Evolutionary conservation across 2,113 vertebrate genomes (phyloP).

Genomic region (Taxidea taxus): DNA sequence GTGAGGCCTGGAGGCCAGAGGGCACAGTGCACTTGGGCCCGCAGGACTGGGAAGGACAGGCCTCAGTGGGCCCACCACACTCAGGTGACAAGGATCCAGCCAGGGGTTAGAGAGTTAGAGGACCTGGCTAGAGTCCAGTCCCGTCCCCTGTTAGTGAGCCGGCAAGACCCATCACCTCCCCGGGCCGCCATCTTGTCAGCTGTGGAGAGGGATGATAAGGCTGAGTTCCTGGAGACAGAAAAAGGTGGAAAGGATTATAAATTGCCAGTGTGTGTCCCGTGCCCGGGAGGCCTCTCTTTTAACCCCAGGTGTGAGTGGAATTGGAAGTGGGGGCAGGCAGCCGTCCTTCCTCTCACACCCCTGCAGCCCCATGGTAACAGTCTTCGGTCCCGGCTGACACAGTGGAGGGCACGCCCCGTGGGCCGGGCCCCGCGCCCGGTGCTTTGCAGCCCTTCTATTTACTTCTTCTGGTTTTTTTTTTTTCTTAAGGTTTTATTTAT

Average conservation of each 20-base stretch:
- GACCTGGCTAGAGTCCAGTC: background rate
- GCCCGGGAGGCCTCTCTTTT: background rate
- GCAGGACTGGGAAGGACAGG: background rate
- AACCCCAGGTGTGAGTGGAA: background rate
- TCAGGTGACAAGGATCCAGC: background rate
- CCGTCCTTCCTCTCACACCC: background rate
- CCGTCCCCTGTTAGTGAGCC: background rate
- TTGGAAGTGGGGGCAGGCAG: background rate
- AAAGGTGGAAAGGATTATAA: background rate
- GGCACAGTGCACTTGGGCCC: background rate
- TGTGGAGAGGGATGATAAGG: background rate
- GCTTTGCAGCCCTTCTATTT: background rate
- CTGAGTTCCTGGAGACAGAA: background rate
- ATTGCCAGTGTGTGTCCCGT: too few species aligned
- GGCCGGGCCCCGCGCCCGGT: too few species aligned
- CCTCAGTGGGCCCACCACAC: too few species aligned
- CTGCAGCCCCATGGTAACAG: background rate
- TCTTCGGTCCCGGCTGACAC: background rate
- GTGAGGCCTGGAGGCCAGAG: background rate
- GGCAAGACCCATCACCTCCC: background rate
- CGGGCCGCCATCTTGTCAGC: background rate
- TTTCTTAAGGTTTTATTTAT: background rate
- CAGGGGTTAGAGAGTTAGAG: background rate
- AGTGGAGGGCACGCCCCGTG: rapidly evolving
- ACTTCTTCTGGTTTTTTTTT: background rate